Conservation (phyloP, 2,888 invertebrate genomes). For the Euzetes globulus region DNA sequence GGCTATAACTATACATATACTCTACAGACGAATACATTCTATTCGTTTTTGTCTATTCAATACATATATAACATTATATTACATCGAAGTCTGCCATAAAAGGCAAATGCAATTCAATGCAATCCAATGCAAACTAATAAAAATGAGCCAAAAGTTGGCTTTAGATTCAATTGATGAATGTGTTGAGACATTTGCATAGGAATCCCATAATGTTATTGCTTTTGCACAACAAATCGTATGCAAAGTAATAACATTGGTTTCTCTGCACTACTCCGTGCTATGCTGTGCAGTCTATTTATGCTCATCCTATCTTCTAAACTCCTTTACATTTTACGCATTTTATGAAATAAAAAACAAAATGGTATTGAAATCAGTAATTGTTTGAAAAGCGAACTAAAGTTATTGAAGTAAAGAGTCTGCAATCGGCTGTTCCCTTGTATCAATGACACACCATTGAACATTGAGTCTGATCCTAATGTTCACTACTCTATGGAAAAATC, state of each 20-base stretch:
- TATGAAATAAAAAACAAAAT: background rate
- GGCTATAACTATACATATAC: background rate
- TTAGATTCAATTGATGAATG: conserved; percentile 17
- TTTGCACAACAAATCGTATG: background rate
- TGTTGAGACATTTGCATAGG: conserved; percentile 23
- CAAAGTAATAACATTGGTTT: conserved; percentile 8
- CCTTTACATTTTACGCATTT: background rate
- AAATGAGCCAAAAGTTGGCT: conserved; percentile 22
- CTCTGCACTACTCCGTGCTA: background rate
- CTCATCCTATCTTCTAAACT: background rate
- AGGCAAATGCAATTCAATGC: background rate
- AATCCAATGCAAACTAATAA: conserved; percentile 24
- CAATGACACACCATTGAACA: background rate
- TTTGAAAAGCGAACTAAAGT: background rate
- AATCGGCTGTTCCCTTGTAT: background rate
- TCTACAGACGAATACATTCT: conserved; percentile 5
- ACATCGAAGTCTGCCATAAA: conserved; percentile 5
- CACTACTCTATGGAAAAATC: background rate
- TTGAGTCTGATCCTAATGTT: background rate
- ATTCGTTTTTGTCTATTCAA: background rate
- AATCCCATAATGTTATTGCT: conserved; percentile 26
- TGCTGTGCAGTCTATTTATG: background rate
- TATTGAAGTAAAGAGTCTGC: background rate
- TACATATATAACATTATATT: conserved; percentile 6
- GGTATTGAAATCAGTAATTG: background rate